Evolutionary conservation across 2,797 vertebrate species (phyloP), one percentile per base, ranked within the genome.

Genomic region (Meda fulgida): DNA sequence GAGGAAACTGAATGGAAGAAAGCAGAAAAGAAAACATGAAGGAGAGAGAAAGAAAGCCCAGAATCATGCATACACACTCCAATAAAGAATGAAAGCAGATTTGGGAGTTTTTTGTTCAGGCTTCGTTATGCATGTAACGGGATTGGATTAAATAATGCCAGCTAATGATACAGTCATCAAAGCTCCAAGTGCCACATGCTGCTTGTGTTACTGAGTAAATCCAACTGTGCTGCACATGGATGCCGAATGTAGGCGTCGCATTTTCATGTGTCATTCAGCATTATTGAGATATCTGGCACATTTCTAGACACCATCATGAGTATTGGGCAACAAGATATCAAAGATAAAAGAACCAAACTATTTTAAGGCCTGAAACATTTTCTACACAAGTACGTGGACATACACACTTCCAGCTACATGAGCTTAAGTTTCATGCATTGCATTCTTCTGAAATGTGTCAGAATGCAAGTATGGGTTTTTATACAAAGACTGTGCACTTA

Each of bases 181-280:
- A 84, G 58, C 65, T 46, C 38, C 46, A 80, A 85, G 53, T 65
- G 60, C 71, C 75, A 88, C 84, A 83, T 82, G 87, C 84, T 80
- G 63, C 79, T 85, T 58, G 29, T 81, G 71, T 70, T 69, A 31
- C 58, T 83, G 29, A 38, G 76, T 84, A 86, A 86, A 86, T 76
- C 72, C 36, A 78, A 84, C 77, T 66, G 67, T 80, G 55, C 29
- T 34, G 29, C 40, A 85, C 53, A 80, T 48, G 67, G 40, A 85
- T 26, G 84, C 46, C 69, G 63, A 77, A 65, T n/a, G 70, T 78
- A 71, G 79, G 46, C n/a, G 36, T 69, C 29, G 10, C 78, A 76
- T 88, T 86, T 80, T 81, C 72, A 82, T 86, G 58, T 83, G 87
- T 87, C 87, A 81, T 78, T 88, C 72, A 83, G 86, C 63, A 85